Percentiles rank a stretch among this genome's conserved stretches.
phyloP scores from a whole-genome alignment of 2,888 invertebrate species.

The Pemphredon lugubris region DNA sequence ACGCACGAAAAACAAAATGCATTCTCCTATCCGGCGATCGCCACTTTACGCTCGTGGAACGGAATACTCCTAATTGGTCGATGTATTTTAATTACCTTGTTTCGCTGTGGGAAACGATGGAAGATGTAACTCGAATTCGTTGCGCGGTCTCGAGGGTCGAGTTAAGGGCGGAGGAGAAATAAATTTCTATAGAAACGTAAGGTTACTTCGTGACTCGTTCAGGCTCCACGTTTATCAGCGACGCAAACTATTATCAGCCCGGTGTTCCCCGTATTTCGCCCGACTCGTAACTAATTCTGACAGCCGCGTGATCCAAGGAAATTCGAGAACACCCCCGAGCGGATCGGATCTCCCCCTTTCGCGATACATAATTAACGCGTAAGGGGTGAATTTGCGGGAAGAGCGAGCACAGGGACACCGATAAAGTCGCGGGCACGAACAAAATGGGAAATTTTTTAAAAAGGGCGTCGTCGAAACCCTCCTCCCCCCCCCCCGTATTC shows the following conservation, averaged over 20 bases:
- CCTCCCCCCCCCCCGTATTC: no score
- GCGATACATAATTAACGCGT: slow-evolving; percentile 70
- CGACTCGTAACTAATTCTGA: slow-evolving; percentile 14
- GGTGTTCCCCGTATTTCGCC: neutral
- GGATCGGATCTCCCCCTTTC: slow-evolving; percentile 48
- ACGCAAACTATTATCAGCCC: neutral
- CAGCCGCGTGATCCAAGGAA: slow-evolving; percentile 38
- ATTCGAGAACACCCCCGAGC: slow-evolving; percentile 49
- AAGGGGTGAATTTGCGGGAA: slow-evolving; percentile 45
- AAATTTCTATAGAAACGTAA: no score
- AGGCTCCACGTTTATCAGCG: neutral
- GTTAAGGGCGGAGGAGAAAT: no score
- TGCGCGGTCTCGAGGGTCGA: no score
- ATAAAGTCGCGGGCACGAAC: slow-evolving; percentile 27
- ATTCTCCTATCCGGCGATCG: slow-evolving; percentile 43
- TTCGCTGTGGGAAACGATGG: no score
- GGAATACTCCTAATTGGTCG: slow-evolving; percentile 42
- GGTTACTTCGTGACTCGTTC: no score
- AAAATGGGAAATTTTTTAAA: neutral
- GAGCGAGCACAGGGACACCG: slow-evolving; percentile 18
- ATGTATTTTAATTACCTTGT: no score
- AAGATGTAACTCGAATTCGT: no score
- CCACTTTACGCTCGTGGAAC: slow-evolving; percentile 33
- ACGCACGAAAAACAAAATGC: slow-evolving; percentile 51
- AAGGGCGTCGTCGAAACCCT: neutral